Conservation (phyloP, 2,113 vertebrate genomes). For the Psilopogon haemacephalus region DNA sequence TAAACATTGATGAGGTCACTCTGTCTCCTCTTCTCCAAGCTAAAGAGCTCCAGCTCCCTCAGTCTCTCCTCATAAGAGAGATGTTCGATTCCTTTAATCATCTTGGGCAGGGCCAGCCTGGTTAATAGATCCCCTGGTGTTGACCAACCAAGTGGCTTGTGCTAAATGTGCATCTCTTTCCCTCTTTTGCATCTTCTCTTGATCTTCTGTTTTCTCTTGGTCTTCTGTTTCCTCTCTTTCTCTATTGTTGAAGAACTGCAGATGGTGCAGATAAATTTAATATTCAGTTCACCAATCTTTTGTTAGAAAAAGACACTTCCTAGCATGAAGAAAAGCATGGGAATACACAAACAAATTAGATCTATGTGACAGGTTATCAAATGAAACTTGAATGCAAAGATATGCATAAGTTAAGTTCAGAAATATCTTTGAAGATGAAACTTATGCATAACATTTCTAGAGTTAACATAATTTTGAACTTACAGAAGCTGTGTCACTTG, state of each 20-base stretch:
- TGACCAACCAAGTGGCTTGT: too few species aligned
- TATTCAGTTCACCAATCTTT: background rate
- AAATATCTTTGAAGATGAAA: conserved; percentile 49
- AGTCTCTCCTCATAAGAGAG: too few species aligned
- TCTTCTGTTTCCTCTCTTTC: background rate
- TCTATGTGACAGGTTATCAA: conserved; percentile 16
- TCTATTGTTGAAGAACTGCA: background rate
- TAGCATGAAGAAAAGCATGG: background rate
- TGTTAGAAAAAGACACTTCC: background rate
- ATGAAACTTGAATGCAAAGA: background rate
- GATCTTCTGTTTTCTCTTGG: background rate
- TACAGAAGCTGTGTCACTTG: conserved; percentile 7
- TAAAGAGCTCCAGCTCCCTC: too few species aligned
- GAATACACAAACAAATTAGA: conserved; percentile 12
- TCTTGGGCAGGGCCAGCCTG: too few species aligned
- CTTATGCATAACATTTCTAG: background rate
- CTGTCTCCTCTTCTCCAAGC: too few species aligned
- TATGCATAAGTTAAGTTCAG: conserved; percentile 10
- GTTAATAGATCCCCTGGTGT: too few species aligned
- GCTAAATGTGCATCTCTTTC: too few species aligned
- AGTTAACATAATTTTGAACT: conserved; percentile 7
- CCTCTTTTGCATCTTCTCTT: too few species aligned
- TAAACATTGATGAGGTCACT: too few species aligned
- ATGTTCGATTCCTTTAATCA: too few species aligned
- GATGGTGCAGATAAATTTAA: background rate